Base-by-base conservation (phyloP, 2,888 invertebrate genomes). In the Noctua janthe region DNA sequence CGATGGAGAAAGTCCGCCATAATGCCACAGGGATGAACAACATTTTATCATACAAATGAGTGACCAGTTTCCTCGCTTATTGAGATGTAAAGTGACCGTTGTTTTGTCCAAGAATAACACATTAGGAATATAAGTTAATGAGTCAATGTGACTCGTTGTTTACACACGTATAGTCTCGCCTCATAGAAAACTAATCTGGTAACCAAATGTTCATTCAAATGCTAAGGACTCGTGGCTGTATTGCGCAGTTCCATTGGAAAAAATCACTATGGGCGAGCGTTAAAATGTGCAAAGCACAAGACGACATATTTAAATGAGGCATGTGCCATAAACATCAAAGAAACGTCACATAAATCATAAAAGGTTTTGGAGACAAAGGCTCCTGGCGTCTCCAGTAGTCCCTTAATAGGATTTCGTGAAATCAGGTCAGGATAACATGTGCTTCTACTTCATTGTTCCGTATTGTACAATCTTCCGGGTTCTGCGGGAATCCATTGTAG, bases 391-490 rank as follows among this genome's bases (percentile, higher is more conserved):
- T 92, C 78, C 85, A 84, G 93, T 92, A 93, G 94, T 94, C 94
- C 93, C 91, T 92, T 94, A 92, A 95, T 93, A 91, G 91, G 83
- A 90, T 93, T 93, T 94, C 91, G 92, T 92, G 90, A 95, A 96
- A 97, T 95, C 95, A 95, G 96, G 96, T 96, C 96, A 96, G 95
- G 93, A 95, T 96, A 96, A 97, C 97, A 97, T 97, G 97, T 97
- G 97, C 94, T 94, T 92, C 94, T 91, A 91, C 86, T 87, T 89
- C 91, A 92, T 95, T 94, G 94, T 94, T 91, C 86, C 73, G 89
- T 90, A 93, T 96, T 97, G 95, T 96, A 93, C 95, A 96, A 96
- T 94, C 96, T 97, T 96, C 96, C 96, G 96, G 96, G 94, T 94
- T 93, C 91, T 86, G 84, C 90, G 90, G 90, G 90, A 87, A 73